Base-by-base conservation (phyloP, 2,888 invertebrate species). In the Acronicta leporina region DNA sequence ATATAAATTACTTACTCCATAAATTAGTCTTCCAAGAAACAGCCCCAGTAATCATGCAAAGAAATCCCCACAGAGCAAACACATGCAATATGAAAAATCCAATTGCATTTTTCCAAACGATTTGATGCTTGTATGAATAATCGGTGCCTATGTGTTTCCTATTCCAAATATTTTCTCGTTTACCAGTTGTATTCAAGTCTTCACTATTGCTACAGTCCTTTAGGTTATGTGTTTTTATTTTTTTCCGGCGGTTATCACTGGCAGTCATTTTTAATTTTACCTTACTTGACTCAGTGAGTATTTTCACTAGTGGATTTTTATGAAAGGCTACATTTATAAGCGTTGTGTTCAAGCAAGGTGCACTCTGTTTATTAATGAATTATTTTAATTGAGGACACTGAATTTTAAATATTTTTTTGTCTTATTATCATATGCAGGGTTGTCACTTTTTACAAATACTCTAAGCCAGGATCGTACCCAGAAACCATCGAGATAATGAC, bases 51-150 rank as follows among this genome's bases (percentile, higher is more conserved):
- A 90, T 16, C 7, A 81, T 53, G 10, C 91, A 66, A 60, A 71
- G 83, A 0, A 89, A 4, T 7, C 95, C 95, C 83, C 92, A 92
- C 5, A 95, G 7, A 1, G 91, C 95, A 2, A 87, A 75, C 0
- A 94, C 15, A 81, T 96, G 96, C 14, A 96, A 77, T 1, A 94
- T 58, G 2, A 95, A 63, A 80, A 96, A 96, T 35, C 95, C 95
- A 15, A 96, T 92, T 0, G 92, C 95, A 82, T 96, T 96, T 68
- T 87, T 90, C 96, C 96, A 96, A 3, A 96, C 96, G 13, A 96
- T 91, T 82, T 95, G 66, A 94, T 95, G 90, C 90, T 83, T 87
- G 57, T 84, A 89, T 0, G 81, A 75, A 57, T 81, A 85, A 77
- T 90, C 90, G 0, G 90, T 90, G 50, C 88, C 89, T 40, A 90